Conservation (phyloP, 2,888 invertebrate species). For the Thymelicus sylvestris region DNA sequence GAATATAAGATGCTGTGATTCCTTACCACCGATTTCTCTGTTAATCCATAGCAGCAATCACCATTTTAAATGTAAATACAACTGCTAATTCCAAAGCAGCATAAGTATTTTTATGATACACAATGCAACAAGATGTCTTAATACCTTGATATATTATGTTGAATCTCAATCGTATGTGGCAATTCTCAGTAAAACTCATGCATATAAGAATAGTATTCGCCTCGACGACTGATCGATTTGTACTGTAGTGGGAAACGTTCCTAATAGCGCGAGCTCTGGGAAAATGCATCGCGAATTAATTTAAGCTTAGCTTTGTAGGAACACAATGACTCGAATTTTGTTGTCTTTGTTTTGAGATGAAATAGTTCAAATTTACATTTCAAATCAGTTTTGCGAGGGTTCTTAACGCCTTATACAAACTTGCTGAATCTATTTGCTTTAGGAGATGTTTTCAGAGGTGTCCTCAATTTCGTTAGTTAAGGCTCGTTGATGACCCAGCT, state of each 20-base stretch:
- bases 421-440: constrained; percentile 29
- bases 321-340: constrained; percentile 34
- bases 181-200: no score
- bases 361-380: constrained; percentile 37
- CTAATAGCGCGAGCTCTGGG: constrained; percentile 10
- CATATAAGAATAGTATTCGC: no score
- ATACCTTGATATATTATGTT: no score
- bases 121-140: no score
- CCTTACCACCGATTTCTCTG: no score
- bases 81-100: no score
- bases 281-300: constrained; percentile 37
- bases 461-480: constrained; percentile 14
- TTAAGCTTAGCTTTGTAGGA: constrained; percentile 33
- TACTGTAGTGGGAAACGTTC: neutral
- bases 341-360: constrained; percentile 37
- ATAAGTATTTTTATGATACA: no score
- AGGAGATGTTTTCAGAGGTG: constrained; percentile 26
- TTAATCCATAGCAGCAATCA: no score
- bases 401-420: constrained; percentile 23
- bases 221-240: neutral
- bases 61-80: no score
- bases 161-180: no score
- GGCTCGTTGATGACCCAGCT: constrained; percentile 24
- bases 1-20: no score
- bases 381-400: constrained; percentile 36